Evolutionary conservation across 2,888 invertebrate species (phyloP), one percentile per base, ranked within the genome.

Genomic region (Caenorhabditis macrosperma): DNA sequence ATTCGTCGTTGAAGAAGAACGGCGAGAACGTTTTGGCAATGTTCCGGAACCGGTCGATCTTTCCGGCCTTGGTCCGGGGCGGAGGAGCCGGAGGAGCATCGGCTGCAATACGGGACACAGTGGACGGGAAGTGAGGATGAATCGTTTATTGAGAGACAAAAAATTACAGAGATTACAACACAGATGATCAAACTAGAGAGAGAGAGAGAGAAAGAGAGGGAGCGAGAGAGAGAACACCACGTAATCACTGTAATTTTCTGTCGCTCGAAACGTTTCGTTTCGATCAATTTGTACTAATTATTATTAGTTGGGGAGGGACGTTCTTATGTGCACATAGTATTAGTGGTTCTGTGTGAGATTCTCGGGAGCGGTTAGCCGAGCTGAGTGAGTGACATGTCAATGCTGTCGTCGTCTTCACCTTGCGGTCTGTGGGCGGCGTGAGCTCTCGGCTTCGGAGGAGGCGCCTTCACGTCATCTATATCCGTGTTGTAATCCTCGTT

Each of bases 401-500:
- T 80, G 7, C 46, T 44, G 55, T 80, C 80, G 63, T 80, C 80
- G 41, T 80, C 75, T 33, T 76, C 80, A 76, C 71, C 76, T 80
- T 80, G 78, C 12, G 72, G 67, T 64, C 54, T 30, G 2, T 22
- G 50, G 24, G 41, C 48, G 12, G 72, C 57, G 1, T 15, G 57
- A 0, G 74, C 64, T 26, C 20, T n/a, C 15, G 57, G 59, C 38
- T 66, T 66, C 38, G 79, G 72, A 10, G 50, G 26, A 20, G 75
- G 61, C 12, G 48, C 48, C 44, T 17, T 33, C 1, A 46, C 30
- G 26, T 20, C 54, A 38, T 68, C 74, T 20, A 76, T 4, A 15
- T 76, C 75, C 0, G 76, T 80, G 57, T 66, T 64, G 55, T 80
- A 80, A 61, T 80, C 80, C 61, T 75, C 80, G 48, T 61, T 60